Percentiles rank a stretch among this genome's conserved stretches.
Evolutionary conservation across 2,113 vertebrate species (phyloP).

Genomic region (Promerops cafer): DNA sequence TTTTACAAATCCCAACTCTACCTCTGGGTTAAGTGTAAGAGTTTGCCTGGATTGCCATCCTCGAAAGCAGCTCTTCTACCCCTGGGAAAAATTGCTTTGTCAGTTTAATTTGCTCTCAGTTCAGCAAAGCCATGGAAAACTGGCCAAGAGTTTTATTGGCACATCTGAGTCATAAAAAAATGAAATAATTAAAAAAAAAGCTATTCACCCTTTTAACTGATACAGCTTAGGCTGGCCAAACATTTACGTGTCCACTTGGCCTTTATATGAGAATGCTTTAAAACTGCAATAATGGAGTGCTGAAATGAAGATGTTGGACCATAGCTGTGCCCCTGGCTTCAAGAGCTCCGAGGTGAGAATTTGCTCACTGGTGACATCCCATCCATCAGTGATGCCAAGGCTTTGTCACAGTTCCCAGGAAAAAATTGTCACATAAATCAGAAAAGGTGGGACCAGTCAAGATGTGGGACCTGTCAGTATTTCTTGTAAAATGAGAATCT

Average conservation of each 20-base stretch:
- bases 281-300: not conserved
- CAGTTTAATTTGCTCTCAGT: not conserved
- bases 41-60: not conserved
- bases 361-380: constrained; percentile 37
- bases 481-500: not conserved
- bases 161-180: not conserved
- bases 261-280: not conserved
- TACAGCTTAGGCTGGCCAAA: not conserved
- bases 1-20: not conserved
- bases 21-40: not conserved
- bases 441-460: not conserved
- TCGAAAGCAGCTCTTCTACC: not conserved
- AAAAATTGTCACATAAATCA: constrained; percentile 21
- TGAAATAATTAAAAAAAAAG: not conserved
- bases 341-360: constrained; percentile 7
- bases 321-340: not conserved
- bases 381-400: constrained; percentile 41
- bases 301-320: constrained; percentile 31
- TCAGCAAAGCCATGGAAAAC: not conserved
- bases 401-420: constrained; percentile 51
- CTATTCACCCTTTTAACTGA: not conserved
- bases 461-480: not conserved
- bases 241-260: not conserved
- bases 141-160: constrained; percentile 22
- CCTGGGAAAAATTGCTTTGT: not conserved